These are phyloP conservation scores for Drosophila quinaria DNA, from an alignment of 2,888 invertebrate species.

Conservation along the genomic window DNA sequence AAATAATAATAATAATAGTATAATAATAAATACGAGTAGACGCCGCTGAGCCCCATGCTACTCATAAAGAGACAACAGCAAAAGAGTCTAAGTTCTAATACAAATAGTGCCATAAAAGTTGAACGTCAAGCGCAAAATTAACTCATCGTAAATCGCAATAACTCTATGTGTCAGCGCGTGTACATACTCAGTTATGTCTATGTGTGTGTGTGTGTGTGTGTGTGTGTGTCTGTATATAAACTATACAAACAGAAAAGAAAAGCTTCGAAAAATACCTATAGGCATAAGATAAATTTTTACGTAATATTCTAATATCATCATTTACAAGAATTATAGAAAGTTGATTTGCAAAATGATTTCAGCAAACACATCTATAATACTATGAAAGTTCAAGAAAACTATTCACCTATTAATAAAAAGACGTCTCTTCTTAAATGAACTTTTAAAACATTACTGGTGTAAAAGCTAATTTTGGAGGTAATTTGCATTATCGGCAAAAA, in stretches of 20 bases:
- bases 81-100: constrained; percentile 55
- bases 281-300: not conserved
- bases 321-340: not conserved
- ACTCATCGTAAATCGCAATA: constrained; percentile 66
- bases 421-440: too few species aligned
- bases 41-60: constrained; percentile 10
- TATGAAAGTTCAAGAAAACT: too few species aligned
- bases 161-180: constrained; percentile 27
- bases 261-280: not conserved
- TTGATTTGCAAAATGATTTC: too few species aligned
- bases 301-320: not conserved
- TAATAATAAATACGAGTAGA: constrained; percentile 26
- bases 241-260: constrained; percentile 12
- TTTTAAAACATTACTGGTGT: too few species aligned
- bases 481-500: too few species aligned
- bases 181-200: constrained; percentile 15
- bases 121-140: constrained; percentile 54
- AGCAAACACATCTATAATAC: too few species aligned
- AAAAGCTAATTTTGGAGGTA: too few species aligned
- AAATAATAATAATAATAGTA: constrained; percentile 40
- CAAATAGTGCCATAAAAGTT: constrained; percentile 63
- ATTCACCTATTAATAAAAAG: too few species aligned
- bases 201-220: constrained; percentile 8
- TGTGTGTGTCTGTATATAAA: constrained; percentile 1
- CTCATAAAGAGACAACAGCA: constrained; percentile 22